These are phyloP conservation scores for Eilema griseolum DNA, from an alignment of 2,888 invertebrate genomes.

Conservation along the genomic window DNA sequence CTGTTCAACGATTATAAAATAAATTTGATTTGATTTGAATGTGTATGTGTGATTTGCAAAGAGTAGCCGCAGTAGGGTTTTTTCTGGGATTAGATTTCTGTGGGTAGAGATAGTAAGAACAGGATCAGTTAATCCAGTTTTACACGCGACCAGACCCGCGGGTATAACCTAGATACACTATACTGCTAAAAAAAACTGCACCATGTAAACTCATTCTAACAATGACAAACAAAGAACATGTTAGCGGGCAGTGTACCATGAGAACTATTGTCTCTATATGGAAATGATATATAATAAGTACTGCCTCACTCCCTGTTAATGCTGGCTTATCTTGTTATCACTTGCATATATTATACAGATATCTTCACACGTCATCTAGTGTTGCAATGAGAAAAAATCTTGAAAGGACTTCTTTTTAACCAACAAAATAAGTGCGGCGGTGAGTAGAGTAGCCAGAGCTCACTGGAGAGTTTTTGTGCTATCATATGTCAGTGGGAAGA, in stretches of 20 bases:
- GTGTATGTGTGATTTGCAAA: no score
- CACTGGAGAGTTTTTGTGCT: no score
- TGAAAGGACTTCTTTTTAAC: not conserved
- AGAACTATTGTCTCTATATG: constrained; percentile 44
- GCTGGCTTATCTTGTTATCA: constrained; percentile 11
- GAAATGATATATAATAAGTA: constrained; percentile 22
- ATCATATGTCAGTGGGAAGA: no score
- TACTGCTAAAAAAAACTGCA: not conserved
- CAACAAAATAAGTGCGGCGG: no score
- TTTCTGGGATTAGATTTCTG: no score
- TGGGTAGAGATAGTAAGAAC: no score
- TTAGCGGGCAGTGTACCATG: constrained; percentile 35
- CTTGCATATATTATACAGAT: constrained; percentile 9
- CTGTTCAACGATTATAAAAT: no score
- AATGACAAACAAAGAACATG: constrained; percentile 34
- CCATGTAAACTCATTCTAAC: constrained; percentile 36
- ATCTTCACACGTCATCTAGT: constrained; percentile 13
- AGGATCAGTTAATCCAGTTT: no score
- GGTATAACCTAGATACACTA: not conserved
- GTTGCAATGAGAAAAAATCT: constrained; percentile 13
- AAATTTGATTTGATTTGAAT: no score
- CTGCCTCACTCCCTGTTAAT: not conserved
- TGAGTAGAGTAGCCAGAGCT: no score
- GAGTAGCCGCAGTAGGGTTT: no score
- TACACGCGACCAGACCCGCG: not conserved